Evolutionary conservation across 1,140 invertebrate species (phyloP), one percentile per base, ranked within the genome.

Genomic region (Daktulosphaira vitifoliae): DNA sequence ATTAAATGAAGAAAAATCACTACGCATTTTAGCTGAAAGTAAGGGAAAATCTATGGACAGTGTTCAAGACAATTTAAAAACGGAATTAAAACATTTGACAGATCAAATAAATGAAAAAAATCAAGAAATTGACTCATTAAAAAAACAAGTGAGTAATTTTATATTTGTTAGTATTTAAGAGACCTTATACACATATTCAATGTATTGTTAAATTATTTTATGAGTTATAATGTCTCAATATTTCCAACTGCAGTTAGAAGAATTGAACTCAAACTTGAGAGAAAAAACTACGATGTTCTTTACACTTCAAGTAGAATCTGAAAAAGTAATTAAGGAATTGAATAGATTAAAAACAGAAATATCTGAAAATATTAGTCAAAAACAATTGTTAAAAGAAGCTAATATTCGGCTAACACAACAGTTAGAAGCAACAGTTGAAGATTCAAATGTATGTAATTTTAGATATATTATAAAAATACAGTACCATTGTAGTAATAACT

Each of bases 1-100:
- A 48, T 46, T 9, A 15, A 62, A 64, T 18, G 66, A 67, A 39
- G 66, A 67, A 67, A 67, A 67, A 46, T 64, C 56, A 7, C 7
- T 66, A 23, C 26, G 52, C 2, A 48, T 66, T 25, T 66, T 66
- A 20, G 65, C 65, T 22, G 65, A 66, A 54, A 66, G 52, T 66
- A 54, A 26, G 33, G 42, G 51, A 7, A 52, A 53, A 37, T 22
- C 42, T 9, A 37, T 54, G 13, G 65, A 66, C 53, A 42, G 25
- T 39, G 51, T 54, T 7, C 51, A 54, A 26, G 50, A 54, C 29
- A 66, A 54, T 46, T 16, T 44, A 18, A 53, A 66, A 42, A n/a
- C 39, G 7, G 65, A 66, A 26, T 44, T 53, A n/a, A 51, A 66
- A 66, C 23, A 16, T 15, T 48, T 66, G 5, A 33, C 39, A 11